These are phyloP conservation scores for Narcine bancroftii DNA, from an alignment of 2,113 vertebrate genomes.

Conservation along the genomic window DNA sequence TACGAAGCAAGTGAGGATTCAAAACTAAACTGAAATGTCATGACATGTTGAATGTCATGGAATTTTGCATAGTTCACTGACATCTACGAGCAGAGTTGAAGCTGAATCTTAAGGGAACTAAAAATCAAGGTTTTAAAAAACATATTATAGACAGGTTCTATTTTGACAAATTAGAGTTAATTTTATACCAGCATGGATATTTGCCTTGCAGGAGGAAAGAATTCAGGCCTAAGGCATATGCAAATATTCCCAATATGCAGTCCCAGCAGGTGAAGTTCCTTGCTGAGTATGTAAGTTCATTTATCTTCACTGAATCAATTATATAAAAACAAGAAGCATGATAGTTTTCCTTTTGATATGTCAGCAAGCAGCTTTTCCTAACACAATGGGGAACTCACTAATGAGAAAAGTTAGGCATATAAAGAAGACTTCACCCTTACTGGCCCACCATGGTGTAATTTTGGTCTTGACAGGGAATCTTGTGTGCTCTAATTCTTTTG, in stretches of 20 bases:
- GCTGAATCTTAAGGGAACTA: neutral
- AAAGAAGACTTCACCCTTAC: neutral
- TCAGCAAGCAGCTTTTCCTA: neutral
- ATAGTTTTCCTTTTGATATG: neutral
- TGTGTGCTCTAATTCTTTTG: neutral
- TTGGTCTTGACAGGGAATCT: neutral
- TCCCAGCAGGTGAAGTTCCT: neutral
- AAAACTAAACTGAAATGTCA: neutral
- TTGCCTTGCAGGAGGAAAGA: neutral
- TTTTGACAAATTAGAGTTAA: neutral
- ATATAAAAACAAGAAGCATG: neutral
- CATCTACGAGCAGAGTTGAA: neutral
- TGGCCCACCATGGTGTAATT: neutral
- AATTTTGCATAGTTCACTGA: neutral
- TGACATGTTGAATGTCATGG: neutral
- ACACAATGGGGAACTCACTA: neutral
- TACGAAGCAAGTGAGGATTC: neutral
- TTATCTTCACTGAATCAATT: neutral
- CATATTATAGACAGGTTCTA: neutral
- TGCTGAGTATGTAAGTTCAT: neutral
- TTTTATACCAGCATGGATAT: neutral
- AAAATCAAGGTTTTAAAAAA: neutral
- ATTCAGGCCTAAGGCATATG: neutral
- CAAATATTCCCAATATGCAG: neutral
- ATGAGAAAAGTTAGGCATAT: neutral